phyloP scores from a whole-genome alignment of 2,888 invertebrate genomes.

The Cecidostiba fungosa region DNA sequence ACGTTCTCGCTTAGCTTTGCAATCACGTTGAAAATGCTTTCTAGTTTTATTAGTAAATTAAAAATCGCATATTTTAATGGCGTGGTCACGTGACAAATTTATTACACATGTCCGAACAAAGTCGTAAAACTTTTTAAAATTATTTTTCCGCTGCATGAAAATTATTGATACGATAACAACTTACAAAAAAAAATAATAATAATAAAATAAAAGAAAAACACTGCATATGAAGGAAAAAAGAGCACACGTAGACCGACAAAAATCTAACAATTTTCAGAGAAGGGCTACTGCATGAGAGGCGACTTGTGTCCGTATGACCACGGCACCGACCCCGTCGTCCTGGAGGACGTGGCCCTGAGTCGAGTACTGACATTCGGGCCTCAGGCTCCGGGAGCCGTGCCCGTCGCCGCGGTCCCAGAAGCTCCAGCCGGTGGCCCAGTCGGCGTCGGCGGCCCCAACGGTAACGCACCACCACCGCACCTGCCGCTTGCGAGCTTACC shows the following conservation, averaged over 20 bases:
- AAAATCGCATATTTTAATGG: not conserved
- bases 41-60: not conserved
- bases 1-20: not conserved
- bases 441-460: constrained; percentile 75
- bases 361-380: constrained; percentile 82
- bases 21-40: not conserved
- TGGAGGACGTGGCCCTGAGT: constrained; percentile 90
- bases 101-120: not conserved
- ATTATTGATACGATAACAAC: not conserved
- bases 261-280: constrained; percentile 82
- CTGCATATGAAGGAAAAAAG: not conserved
- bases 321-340: constrained; percentile 96
- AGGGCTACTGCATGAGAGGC: constrained; percentile 97
- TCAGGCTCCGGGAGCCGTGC: constrained; percentile 75
- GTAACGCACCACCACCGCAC: constrained; percentile 78
- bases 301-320: constrained; percentile 99
- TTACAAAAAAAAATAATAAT: not conserved
- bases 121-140: not conserved
- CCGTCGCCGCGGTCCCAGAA: constrained; percentile 71
- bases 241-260: not conserved
- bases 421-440: constrained; percentile 70
- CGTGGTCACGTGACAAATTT: not conserved
- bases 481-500: constrained; percentile 78
- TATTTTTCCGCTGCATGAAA: not conserved
- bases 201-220: not conserved